Evolutionary conservation across 1,140 invertebrate species (phyloP).

Genomic region (Pissodes strobi): DNA sequence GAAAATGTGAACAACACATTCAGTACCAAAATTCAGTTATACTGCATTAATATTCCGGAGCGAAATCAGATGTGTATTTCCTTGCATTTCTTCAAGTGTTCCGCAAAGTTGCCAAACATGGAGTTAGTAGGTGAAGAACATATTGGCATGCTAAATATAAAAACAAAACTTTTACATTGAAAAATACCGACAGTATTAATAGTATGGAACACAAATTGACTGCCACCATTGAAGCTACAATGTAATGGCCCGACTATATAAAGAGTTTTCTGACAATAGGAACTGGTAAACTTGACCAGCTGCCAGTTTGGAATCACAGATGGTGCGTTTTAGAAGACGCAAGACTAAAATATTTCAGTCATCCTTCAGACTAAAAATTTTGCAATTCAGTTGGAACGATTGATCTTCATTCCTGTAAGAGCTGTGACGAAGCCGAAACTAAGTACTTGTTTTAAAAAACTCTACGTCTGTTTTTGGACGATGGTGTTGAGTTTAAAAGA

Average conservation of each 20-base stretch:
- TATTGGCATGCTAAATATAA: not conserved
- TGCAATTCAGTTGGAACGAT: not conserved
- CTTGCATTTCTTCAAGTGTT: not conserved
- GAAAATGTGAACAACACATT: not conserved
- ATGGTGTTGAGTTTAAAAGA: no score
- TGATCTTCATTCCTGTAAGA: not conserved
- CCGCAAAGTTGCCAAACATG: not conserved
- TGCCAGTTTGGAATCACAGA: slow-evolving; percentile 1
- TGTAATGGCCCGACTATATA: not conserved
- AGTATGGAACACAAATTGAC: not conserved
- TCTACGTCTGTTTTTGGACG: no score
- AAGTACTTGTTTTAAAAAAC: not conserved
- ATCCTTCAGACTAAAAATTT: not conserved
- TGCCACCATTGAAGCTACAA: not conserved
- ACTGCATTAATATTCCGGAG: not conserved
- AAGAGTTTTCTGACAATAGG: slow-evolving; percentile 10
- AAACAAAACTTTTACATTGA: not conserved
- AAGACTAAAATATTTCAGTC: slow-evolving; percentile 1
- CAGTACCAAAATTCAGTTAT: not conserved
- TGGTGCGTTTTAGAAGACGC: slow-evolving; percentile 19
- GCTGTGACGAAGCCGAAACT: not conserved
- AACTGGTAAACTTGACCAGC: not conserved
- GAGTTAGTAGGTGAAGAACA: not conserved
- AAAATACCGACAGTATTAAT: not conserved
- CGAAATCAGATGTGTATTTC: not conserved